Percentiles rank a stretch among this genome's conserved stretches.
These are phyloP conservation scores for Hormaphis cornu DNA, from an alignment of 1,140 invertebrate species.

Conservation along the genomic window DNA sequence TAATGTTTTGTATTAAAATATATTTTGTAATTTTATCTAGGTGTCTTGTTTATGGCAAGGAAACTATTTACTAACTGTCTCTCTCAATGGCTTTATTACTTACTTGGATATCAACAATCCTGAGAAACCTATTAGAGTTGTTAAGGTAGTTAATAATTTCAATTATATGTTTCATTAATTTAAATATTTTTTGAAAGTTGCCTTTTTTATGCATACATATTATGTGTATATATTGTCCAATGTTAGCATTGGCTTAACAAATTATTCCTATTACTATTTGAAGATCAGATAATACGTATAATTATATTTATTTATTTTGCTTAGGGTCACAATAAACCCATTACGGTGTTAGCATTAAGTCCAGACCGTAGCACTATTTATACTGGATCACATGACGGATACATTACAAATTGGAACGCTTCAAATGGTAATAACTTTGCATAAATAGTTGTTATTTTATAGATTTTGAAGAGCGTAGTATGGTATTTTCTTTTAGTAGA, in stretches of 20 bases:
- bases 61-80: conserved; percentile 76
- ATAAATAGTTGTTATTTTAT: too few species aligned
- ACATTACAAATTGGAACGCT: conserved; percentile 80
- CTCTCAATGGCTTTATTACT: conserved; percentile 88
- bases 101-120: conserved; percentile 87
- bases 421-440: conserved; percentile 48
- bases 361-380: conserved; percentile 69
- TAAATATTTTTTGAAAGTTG: too few species aligned
- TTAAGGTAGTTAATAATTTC: conserved; percentile 55
- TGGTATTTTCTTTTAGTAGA: too few species aligned
- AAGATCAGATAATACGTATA: too few species aligned
- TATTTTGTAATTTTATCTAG: conserved; percentile 43
- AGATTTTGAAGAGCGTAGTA: too few species aligned
- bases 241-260: too few species aligned
- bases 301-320: too few species aligned
- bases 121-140: conserved; percentile 65
- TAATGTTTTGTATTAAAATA: conserved; percentile 36
- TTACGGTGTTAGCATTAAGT: conserved; percentile 78
- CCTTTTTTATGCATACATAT: too few species aligned
- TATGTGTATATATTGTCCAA: too few species aligned
- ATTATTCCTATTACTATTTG: too few species aligned
- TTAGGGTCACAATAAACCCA: conserved; percentile 93
- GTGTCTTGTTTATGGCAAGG: conserved; percentile 95
- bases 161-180: not conserved
- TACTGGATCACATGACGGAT: conserved; percentile 88